Conservation (phyloP, 2,113 vertebrate species). For the Rhynchomys soricoides region DNA sequence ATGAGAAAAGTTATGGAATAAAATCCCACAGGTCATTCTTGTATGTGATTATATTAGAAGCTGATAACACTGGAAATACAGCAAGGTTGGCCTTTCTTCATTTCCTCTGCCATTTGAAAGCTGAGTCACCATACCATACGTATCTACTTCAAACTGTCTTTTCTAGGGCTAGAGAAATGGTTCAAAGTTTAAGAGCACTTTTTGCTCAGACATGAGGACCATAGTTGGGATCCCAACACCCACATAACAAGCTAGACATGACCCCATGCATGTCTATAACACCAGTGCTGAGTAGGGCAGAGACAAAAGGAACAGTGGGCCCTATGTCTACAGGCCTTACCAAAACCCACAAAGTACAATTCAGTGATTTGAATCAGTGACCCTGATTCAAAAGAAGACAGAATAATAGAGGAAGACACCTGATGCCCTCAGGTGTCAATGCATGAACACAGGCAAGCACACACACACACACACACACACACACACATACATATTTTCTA, state of each 20-base stretch:
- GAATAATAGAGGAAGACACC: background rate
- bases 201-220: background rate
- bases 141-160: background rate
- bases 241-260: background rate
- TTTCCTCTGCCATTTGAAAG: background rate
- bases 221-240: background rate
- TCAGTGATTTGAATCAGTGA: too few relatives aligned
- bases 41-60: conserved; percentile 27
- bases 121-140: background rate
- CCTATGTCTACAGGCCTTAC: background rate
- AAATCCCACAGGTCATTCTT: background rate
- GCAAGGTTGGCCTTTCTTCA: background rate
- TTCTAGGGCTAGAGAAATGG: background rate
- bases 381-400: background rate
- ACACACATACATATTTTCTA: background rate
- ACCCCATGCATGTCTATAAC: background rate
- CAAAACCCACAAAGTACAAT: background rate
- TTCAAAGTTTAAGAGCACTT: background rate
- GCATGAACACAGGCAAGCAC: background rate
- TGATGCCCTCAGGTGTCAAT: background rate
- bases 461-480: background rate
- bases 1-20: background rate
- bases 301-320: background rate
- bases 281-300: background rate
- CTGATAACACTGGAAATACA: conserved; percentile 15